phyloP scores from a whole-genome alignment of 2,113 vertebrate species.

The Megaceryle torquata region DNA sequence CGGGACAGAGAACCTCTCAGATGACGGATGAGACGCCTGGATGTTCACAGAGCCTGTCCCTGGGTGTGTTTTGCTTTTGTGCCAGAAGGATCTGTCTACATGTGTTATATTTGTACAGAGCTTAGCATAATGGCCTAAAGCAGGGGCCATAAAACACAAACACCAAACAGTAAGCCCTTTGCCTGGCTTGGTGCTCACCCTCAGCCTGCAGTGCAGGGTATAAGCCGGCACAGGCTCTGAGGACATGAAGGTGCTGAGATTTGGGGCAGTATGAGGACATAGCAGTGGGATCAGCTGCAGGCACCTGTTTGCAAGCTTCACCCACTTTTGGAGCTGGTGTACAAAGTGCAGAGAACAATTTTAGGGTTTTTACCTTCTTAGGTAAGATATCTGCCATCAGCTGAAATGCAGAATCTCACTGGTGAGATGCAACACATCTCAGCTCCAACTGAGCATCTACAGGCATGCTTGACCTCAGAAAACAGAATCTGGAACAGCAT shows the following conservation, averaged over 20 bases:
- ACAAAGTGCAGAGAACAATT: background rate
- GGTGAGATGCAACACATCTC: background rate
- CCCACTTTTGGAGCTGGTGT: background rate
- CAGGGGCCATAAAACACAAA: background rate
- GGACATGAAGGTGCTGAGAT: background rate
- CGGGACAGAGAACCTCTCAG: background rate
- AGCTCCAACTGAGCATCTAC: background rate
- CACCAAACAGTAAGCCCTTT: background rate
- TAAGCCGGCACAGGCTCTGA: fast-evolving
- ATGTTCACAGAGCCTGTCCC: background rate
- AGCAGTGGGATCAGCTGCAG: background rate
- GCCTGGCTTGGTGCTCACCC: fast-evolving
- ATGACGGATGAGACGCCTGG: fast-evolving
- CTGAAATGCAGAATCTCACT: background rate
- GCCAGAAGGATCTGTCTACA: background rate
- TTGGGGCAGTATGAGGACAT: background rate
- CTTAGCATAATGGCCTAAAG: background rate
- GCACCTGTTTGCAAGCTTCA: background rate
- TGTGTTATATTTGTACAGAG: background rate
- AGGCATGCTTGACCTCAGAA: background rate
- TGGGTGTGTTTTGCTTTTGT: background rate
- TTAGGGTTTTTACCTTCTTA: background rate
- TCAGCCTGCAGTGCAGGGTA: background rate
- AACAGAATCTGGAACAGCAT: background rate
- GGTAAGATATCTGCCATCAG: background rate